These are phyloP conservation scores for Perizoma affinitatum DNA, from an alignment of 2,888 invertebrate species.

Conservation along the genomic window DNA sequence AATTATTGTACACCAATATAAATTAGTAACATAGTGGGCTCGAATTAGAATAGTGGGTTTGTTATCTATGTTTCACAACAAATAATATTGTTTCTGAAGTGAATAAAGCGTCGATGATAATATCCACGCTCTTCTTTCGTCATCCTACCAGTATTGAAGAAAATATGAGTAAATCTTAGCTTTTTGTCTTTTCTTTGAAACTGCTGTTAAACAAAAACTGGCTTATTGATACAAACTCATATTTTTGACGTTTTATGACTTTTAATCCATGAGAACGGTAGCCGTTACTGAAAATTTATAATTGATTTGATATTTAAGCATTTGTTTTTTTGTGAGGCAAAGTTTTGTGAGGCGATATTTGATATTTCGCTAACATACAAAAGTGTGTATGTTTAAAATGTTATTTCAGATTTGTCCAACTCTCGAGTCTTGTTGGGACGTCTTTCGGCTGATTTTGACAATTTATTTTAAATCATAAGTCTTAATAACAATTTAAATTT, in stretches of 20 bases:
- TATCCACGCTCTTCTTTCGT: slow-evolving; percentile 44
- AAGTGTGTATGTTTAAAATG: background rate
- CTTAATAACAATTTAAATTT: too few relatives aligned
- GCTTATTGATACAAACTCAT: slow-evolving; percentile 55
- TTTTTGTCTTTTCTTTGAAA: slow-evolving; percentile 50
- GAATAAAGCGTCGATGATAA: too few relatives aligned
- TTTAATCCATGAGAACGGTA: slow-evolving; percentile 54
- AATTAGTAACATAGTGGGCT: too few relatives aligned
- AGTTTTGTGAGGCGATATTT: background rate
- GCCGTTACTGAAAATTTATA: slow-evolving; percentile 38
- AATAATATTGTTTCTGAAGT: too few relatives aligned
- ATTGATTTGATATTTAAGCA: slow-evolving; percentile 33
- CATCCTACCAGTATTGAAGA: slow-evolving; percentile 18
- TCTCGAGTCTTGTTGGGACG: too few relatives aligned
- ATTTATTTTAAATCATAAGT: too few relatives aligned
- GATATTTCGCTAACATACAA: background rate
- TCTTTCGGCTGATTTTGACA: too few relatives aligned
- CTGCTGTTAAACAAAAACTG: slow-evolving; percentile 42
- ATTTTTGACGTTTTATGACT: slow-evolving; percentile 57
- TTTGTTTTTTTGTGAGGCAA: slow-evolving; percentile 24
- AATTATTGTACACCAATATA: too few relatives aligned
- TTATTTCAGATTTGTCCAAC: background rate
- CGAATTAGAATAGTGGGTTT: too few relatives aligned
- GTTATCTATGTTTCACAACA: too few relatives aligned
- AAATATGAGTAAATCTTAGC: slow-evolving; percentile 37